Percentiles rank a stretch among this genome's conserved stretches.
Conservation (phyloP, 1,140 invertebrate species). For the Bombus breviceps region DNA sequence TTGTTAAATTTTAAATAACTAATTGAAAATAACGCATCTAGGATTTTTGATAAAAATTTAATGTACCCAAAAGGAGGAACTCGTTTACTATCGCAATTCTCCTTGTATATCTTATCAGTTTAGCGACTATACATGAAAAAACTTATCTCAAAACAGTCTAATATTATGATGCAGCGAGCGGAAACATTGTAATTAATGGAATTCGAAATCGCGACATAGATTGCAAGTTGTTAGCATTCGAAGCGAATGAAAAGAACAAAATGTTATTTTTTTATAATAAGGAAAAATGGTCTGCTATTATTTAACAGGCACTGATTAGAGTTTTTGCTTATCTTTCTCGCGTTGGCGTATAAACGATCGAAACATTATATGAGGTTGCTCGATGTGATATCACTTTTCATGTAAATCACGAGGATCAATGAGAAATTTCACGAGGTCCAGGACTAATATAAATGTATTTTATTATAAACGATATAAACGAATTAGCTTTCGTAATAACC, state of each 20-base stretch:
- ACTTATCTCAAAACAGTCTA: background rate
- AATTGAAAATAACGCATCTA: background rate
- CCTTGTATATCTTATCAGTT: background rate
- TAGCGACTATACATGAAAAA: background rate
- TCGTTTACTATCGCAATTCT: background rate
- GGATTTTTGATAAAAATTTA: background rate
- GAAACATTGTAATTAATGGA: background rate
- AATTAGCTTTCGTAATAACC: conserved; percentile 46
- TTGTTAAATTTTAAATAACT: too few relatives aligned
- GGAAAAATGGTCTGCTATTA: background rate
- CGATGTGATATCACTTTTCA: conserved; percentile 51
- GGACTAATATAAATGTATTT: conserved; percentile 61
- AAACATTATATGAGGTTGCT: conserved; percentile 20
- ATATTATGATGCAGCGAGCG: background rate
- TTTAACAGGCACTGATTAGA: background rate
- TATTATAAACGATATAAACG: conserved; percentile 60
- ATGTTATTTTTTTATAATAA: conserved; percentile 21
- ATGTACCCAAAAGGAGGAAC: background rate
- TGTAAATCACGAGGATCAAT: conserved; percentile 44
- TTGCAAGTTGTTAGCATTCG: background rate
- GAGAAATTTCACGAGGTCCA: conserved; percentile 52
- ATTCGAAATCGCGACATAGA: background rate
- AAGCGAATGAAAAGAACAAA: background rate
- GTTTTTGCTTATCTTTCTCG: background rate
- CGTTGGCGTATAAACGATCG: background rate